phyloP scores from a whole-genome alignment of 2,113 vertebrate genomes.

The Struthidea cinerea region DNA sequence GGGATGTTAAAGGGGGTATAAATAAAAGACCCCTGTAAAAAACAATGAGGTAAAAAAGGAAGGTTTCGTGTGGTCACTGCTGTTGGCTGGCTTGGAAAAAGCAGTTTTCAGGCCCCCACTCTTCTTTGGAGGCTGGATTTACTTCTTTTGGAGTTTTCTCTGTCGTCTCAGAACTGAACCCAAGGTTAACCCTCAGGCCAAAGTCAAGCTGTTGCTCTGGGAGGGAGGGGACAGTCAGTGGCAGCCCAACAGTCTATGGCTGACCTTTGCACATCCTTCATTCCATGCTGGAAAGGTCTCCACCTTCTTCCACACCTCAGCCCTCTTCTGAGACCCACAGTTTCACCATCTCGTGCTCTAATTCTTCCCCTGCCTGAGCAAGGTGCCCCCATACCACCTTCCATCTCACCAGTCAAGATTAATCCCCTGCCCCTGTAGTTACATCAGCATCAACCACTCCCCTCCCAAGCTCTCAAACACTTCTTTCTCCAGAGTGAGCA shows the following conservation, averaged over 20 bases:
- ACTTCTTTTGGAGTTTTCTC: background rate
- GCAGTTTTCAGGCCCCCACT: background rate
- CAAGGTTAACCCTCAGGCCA: background rate
- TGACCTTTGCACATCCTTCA: background rate
- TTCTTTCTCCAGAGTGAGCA: background rate
- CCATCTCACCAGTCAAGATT: background rate
- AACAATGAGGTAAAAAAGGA: conserved; percentile 9
- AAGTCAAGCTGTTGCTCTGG: background rate
- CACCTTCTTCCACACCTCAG: background rate
- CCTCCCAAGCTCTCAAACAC: background rate
- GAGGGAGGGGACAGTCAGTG: accelerated
- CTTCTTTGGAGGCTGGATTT: background rate
- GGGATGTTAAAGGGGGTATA: conserved; percentile 48
- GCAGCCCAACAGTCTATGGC: accelerated
- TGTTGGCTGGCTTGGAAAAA: background rate
- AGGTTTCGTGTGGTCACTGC: background rate
- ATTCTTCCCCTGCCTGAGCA: background rate
- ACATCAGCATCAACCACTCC: background rate
- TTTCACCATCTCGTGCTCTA: background rate
- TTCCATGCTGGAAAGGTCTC: background rate
- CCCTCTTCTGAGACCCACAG: background rate
- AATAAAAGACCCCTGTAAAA: conserved; percentile 41
- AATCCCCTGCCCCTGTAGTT: background rate
- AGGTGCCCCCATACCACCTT: background rate
- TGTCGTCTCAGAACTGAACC: background rate